These are phyloP conservation scores for Stichodactyla mertensii DNA, from an alignment of 64 coral and sea anemone species.

Conservation along the genomic window DNA sequence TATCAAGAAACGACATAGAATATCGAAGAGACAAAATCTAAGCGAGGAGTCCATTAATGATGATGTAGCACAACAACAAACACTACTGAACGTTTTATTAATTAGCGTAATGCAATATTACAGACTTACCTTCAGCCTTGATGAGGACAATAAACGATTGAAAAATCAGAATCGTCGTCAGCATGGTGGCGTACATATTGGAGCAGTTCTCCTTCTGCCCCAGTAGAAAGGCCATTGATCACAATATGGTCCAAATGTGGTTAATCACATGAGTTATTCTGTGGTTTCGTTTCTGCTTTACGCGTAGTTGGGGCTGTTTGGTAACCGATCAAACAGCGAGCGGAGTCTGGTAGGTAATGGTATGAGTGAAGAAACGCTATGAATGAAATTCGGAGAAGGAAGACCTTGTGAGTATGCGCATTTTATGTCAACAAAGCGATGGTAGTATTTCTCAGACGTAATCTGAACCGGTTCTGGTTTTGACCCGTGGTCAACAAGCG, in stretches of 20 bases:
- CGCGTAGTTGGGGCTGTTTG: neutral
- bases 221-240: no score
- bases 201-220: neutral
- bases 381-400: neutral
- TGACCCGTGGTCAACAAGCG: neutral
- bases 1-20: neutral
- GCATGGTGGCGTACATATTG: neutral
- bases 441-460: neutral
- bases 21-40: neutral
- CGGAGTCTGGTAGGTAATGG: neutral
- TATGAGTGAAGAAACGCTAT: neutral
- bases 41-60: neutral
- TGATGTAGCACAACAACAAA: neutral
- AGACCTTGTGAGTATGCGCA: neutral
- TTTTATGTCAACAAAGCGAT: neutral
- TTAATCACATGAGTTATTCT: neutral
- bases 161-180: neutral
- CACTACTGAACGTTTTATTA: conserved; percentile 1
- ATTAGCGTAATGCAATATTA: neutral
- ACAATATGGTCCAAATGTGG: neutral
- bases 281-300: neutral
- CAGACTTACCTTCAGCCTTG: neutral
- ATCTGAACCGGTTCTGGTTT: neutral
- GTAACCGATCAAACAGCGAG: neutral
- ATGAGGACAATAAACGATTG: conserved; percentile 10